These are phyloP conservation scores for Lepilemur septentrionalis DNA, from an alignment of 2,797 vertebrate genomes.

Conservation along the genomic window DNA sequence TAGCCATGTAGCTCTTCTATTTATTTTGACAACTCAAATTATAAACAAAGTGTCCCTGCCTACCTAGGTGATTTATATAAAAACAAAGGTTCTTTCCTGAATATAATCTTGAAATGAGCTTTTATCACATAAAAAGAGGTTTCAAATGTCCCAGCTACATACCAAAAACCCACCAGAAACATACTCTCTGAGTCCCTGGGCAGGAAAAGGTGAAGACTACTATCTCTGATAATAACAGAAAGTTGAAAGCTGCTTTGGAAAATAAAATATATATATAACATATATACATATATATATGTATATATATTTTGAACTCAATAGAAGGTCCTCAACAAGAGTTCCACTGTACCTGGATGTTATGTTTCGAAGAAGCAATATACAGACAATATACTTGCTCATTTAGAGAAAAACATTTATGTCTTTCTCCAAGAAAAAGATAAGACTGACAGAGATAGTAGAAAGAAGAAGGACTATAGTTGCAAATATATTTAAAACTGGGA, in stretches of 20 bases:
- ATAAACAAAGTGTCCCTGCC: neutral
- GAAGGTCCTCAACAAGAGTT: neutral
- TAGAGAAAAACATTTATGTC: neutral
- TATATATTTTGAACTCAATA: neutral
- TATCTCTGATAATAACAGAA: constrained; percentile 4
- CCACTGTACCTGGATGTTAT: neutral
- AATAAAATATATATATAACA: neutral
- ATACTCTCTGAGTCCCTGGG: neutral
- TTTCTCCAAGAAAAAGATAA: neutral
- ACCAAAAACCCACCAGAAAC: neutral
- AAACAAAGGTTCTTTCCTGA: neutral
- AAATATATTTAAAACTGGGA: neutral
- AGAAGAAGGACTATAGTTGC: neutral
- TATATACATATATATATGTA: too few species aligned
- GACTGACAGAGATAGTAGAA: neutral
- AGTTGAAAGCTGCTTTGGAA: neutral
- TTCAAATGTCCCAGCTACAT: neutral
- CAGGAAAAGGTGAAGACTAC: neutral
- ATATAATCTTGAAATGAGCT: constrained; percentile 24
- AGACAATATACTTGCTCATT: neutral
- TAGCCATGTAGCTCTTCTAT: neutral
- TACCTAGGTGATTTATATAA: neutral
- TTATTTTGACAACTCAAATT: neutral
- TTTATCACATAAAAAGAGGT: neutral
- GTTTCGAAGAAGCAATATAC: neutral